These are phyloP conservation scores for Gila robusta DNA, from an alignment of 2,797 vertebrate genomes.

Conservation along the genomic window DNA sequence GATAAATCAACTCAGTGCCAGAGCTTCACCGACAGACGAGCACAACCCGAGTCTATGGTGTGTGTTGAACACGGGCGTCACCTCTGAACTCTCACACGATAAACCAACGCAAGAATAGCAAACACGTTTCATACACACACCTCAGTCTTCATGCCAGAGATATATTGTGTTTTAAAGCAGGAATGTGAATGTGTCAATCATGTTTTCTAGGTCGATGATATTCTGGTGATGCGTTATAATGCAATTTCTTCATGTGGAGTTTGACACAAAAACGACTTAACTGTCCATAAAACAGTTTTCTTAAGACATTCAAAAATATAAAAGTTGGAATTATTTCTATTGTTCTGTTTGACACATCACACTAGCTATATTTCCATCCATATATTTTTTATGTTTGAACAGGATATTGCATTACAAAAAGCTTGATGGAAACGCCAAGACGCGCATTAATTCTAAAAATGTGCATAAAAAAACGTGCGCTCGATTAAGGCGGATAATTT, in stretches of 20 bases:
- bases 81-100: conserved; percentile 5
- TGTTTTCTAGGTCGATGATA: not conserved
- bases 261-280: not conserved
- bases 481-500: too few species aligned
- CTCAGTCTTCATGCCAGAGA: not conserved
- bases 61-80: not conserved
- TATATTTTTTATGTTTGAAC: too few species aligned
- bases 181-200: not conserved
- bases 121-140: not conserved
- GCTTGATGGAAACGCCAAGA: not conserved
- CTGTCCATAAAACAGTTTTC: too few species aligned
- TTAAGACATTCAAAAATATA: too few species aligned
- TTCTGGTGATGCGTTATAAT: not conserved
- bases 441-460: not conserved
- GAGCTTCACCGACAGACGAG: not conserved
- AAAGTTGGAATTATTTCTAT: too few species aligned
- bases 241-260: not conserved
- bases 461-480: not conserved
- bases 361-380: too few species aligned
- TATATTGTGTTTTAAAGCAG: not conserved
- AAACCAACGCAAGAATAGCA: not conserved
- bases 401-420: not conserved
- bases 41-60: not conserved
- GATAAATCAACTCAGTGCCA: not conserved
- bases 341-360: too few species aligned